These are phyloP conservation scores for Cremastinae sp. DNA, from an alignment of 2,888 invertebrate genomes.

Conservation along the genomic window DNA sequence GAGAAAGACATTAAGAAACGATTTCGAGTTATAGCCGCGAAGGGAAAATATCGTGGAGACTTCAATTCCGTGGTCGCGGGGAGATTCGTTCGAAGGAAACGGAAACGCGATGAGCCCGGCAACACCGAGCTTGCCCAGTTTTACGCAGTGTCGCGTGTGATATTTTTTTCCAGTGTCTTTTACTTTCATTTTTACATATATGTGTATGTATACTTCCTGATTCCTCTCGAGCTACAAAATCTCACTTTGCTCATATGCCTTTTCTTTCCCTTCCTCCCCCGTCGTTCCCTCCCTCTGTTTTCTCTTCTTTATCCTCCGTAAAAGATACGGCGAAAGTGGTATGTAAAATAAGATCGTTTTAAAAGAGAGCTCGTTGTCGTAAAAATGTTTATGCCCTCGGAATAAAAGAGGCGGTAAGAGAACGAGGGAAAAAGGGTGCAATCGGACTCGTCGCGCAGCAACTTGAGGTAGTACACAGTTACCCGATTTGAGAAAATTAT, in stretches of 20 bases:
- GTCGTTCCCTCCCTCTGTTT: neutral
- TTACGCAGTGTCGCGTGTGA: constrained; percentile 11
- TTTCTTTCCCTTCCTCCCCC: constrained; percentile 1
- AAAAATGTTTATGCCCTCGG: constrained; percentile 72
- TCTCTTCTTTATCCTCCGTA: constrained; percentile 37
- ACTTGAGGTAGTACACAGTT: constrained; percentile 15
- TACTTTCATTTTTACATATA: neutral
- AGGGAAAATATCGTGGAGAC: constrained; percentile 49
- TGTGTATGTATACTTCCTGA: too few relatives aligned
- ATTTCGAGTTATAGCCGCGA: constrained; percentile 32
- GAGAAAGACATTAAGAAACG: constrained; percentile 35
- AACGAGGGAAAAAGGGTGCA: constrained; percentile 17
- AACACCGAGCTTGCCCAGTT: neutral
- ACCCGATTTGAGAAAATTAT: constrained; percentile 14
- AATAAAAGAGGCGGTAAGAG: constrained; percentile 28
- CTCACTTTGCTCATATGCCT: neutral
- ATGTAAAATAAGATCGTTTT: constrained; percentile 68
- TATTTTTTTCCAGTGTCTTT: constrained; percentile 22
- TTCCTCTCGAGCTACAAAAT: too few relatives aligned
- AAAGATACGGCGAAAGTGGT: constrained; percentile 16
- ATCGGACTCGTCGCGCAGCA: constrained; percentile 46
- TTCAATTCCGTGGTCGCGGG: constrained; percentile 51
- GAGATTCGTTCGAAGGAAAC: constrained; percentile 43
- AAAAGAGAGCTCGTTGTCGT: constrained; percentile 67
- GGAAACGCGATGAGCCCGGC: constrained; percentile 5